Conservation (phyloP, 2,113 vertebrate species). For the Lonchura striata region DNA sequence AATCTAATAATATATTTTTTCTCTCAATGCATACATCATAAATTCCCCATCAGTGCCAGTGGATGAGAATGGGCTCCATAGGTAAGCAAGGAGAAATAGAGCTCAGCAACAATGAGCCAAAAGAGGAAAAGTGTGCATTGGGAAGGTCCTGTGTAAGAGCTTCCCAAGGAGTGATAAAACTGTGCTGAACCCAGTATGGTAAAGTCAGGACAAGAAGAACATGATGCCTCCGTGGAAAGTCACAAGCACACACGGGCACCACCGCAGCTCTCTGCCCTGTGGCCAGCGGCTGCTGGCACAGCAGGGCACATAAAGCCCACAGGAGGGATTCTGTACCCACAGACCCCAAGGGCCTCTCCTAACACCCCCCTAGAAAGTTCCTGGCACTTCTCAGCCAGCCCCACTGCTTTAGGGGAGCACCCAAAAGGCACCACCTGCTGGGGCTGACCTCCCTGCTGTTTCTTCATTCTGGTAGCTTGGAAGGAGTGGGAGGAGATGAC, state of each 20-base stretch:
- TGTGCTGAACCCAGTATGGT: background rate
- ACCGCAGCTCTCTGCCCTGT: accelerated
- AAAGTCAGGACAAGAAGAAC: background rate
- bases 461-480: background rate
- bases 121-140: background rate
- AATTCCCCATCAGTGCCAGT: background rate
- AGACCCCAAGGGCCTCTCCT: accelerated
- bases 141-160: background rate
- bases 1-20: background rate
- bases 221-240: background rate
- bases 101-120: background rate
- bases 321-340: background rate
- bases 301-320: background rate
- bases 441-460: background rate
- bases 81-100: background rate
- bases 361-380: background rate
- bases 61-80: background rate
- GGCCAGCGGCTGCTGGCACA: background rate
- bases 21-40: background rate
- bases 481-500: background rate
- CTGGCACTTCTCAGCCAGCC: background rate
- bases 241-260: background rate
- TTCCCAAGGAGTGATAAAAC: background rate
- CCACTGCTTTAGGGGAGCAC: background rate
- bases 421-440: accelerated